These are phyloP conservation scores for Pelvicachromis taeniatus DNA, from an alignment of 2,113 vertebrate genomes.

Conservation along the genomic window DNA sequence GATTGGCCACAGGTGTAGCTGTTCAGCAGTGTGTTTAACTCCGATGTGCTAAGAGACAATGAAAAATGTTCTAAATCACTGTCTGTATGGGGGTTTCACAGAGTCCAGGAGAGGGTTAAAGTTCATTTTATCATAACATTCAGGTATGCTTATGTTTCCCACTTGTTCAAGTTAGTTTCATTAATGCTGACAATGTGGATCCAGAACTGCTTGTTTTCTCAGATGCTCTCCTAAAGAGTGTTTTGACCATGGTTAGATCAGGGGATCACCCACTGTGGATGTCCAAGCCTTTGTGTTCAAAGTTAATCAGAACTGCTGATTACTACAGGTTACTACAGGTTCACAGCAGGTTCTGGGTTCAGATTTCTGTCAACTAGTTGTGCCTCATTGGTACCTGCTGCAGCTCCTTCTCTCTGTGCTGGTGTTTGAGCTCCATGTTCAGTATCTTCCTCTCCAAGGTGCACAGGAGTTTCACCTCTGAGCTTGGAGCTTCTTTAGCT, in stretches of 20 bases:
- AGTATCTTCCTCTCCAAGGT: conserved; percentile 84
- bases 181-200: background rate
- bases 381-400: conserved; percentile 65
- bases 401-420: conserved; percentile 83
- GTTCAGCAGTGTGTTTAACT: background rate
- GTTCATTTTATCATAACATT: background rate
- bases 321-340: background rate
- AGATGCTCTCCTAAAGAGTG: too few species aligned
- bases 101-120: background rate
- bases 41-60: too few species aligned
- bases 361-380: background rate
- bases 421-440: conserved; percentile 82
- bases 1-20: background rate
- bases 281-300: background rate
- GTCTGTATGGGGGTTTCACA: background rate
- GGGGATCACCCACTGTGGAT: background rate
- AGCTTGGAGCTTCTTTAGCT: conserved; percentile 84
- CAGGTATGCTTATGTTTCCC: background rate
- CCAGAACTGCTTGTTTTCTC: background rate
- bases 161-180: accelerated
- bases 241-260: background rate
- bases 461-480: conserved; percentile 84
- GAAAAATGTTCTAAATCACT: too few species aligned
- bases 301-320: background rate
- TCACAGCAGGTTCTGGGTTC: background rate